A percentile compares a stretch with the other conserved stretches of the same genome.
These are phyloP conservation scores for Corythoichthys intestinalis DNA, from an alignment of 2,113 vertebrate species.

Conservation along the genomic window DNA sequence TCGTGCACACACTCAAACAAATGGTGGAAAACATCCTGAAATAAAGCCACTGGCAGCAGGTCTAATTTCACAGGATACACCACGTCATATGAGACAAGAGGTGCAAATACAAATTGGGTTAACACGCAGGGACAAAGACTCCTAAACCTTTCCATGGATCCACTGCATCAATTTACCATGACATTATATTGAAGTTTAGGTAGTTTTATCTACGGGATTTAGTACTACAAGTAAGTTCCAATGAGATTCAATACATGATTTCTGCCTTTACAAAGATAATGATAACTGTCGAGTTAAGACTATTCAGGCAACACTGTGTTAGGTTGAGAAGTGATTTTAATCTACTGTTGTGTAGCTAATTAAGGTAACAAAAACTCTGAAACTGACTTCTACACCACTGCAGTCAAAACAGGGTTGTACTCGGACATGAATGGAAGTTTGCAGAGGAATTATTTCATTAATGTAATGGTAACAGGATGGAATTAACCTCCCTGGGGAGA, in stretches of 20 bases:
- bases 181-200: neutral
- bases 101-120: constrained; percentile 66
- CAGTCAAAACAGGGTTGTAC: constrained; percentile 64
- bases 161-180: constrained; percentile 9
- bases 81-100: constrained; percentile 67
- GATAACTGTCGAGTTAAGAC: too few relatives aligned
- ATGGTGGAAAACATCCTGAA: constrained; percentile 76
- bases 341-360: neutral
- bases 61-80: constrained; percentile 68
- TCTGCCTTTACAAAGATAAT: too few relatives aligned
- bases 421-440: constrained; percentile 70
- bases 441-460: constrained; percentile 76
- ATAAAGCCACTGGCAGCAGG: constrained; percentile 69
- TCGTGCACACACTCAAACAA: constrained; percentile 38
- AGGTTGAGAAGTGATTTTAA: neutral
- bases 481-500: constrained; percentile 70
- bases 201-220: neutral
- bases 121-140: constrained; percentile 34
- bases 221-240: neutral
- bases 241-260: neutral
- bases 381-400: constrained; percentile 43
- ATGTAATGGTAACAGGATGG: constrained; percentile 79
- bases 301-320: too few relatives aligned
- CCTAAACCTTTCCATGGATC: constrained; percentile 19
- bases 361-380: constrained; percentile 14